Evolutionary conservation across 35 echinoderm and acorn worm genomes (phyloP).

Genomic region (Nesometra sesokonis): DNA sequence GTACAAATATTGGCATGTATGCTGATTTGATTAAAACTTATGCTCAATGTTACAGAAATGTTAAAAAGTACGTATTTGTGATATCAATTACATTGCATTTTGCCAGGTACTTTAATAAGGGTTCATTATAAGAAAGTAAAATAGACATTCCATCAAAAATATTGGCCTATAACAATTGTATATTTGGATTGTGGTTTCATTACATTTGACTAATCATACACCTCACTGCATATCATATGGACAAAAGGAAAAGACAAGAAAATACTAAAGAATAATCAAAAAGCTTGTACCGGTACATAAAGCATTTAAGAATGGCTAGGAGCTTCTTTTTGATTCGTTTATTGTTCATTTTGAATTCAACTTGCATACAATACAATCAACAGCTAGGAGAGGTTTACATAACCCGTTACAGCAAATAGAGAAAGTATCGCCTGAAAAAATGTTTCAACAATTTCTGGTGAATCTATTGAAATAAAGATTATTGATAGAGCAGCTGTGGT

Average conservation of each 20-base stretch:
- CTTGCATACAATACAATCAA: background rate
- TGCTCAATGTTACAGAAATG: too few relatives aligned
- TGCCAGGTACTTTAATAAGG: too few relatives aligned
- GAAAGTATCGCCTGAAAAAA: background rate
- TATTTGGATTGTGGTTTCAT: background rate
- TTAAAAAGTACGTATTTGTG: too few relatives aligned
- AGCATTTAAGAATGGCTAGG: background rate
- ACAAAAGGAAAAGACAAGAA: background rate
- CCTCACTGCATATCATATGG: background rate
- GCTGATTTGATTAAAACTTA: too few relatives aligned
- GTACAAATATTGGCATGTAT: too few relatives aligned
- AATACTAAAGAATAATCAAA: background rate
- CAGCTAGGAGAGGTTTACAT: background rate
- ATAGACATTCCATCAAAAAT: too few relatives aligned
- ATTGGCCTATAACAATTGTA: too few relatives aligned
- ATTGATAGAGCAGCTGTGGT: background rate
- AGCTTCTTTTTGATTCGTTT: background rate
- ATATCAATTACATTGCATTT: too few relatives aligned
- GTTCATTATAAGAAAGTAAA: too few relatives aligned
- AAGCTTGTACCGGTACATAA: background rate
- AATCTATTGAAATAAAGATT: background rate
- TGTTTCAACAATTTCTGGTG: background rate
- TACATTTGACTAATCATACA: background rate
- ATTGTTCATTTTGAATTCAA: background rate
- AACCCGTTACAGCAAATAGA: background rate